Conservation (phyloP, 2,797 vertebrate species). For the Echiichthys vipera region DNA sequence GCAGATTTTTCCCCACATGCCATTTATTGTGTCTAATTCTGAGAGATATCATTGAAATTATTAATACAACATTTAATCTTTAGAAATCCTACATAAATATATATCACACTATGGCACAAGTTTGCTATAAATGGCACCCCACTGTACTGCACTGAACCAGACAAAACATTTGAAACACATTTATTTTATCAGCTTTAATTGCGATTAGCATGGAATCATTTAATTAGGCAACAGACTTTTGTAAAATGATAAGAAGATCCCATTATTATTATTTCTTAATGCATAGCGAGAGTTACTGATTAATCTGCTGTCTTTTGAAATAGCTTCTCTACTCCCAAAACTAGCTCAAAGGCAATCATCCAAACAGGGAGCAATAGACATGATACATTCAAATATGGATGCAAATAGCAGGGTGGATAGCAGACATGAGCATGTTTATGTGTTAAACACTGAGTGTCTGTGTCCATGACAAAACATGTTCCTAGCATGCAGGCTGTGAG, state of each 20-base stretch:
- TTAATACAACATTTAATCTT: neutral
- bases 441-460: neutral
- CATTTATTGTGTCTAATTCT: neutral
- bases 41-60: neutral
- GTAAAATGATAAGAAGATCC: neutral
- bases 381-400: neutral
- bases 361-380: neutral
- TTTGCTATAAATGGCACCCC: neutral
- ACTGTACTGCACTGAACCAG: neutral
- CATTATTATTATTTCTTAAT: neutral
- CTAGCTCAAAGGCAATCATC: conserved; percentile 3
- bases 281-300: neutral
- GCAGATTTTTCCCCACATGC: neutral
- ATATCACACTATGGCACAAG: neutral
- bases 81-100: neutral
- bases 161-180: neutral
- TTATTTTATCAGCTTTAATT: neutral
- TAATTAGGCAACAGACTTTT: neutral
- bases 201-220: neutral
- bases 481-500: neutral
- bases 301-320: neutral
- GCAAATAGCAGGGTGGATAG: neutral
- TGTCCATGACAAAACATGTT: neutral
- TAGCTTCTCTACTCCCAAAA: neutral
- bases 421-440: neutral